A percentile compares a stretch with the other conserved stretches of the same genome.
phyloP scores from a whole-genome alignment of 1,140 invertebrate species.

The Triops cancriformis region DNA sequence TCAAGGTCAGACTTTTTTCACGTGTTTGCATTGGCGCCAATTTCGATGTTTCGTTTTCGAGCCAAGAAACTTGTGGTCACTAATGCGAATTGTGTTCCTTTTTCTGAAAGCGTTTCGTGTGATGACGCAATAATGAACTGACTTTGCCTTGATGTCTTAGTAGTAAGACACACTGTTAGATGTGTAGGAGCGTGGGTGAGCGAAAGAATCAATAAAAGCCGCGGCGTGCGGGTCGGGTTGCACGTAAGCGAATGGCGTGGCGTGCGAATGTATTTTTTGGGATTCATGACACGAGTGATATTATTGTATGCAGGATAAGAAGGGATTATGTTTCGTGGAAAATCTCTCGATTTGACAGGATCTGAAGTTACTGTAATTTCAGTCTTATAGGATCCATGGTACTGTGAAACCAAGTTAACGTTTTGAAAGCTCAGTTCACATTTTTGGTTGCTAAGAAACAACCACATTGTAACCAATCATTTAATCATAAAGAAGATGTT shows the following conservation, averaged over 20 bases:
- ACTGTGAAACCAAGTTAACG: background rate
- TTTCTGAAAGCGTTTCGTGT: background rate
- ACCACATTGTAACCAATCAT: background rate
- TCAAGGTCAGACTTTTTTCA: background rate
- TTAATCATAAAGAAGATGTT: background rate
- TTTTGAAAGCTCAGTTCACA: background rate
- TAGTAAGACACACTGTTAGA: background rate
- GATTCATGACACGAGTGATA: background rate
- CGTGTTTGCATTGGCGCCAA: background rate
- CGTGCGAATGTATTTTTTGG: background rate
- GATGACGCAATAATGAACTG: background rate
- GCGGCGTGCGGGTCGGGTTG: background rate
- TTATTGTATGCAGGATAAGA: background rate
- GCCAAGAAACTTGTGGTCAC: background rate
- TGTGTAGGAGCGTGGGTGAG: background rate
- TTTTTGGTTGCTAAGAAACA: background rate
- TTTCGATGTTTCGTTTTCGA: background rate
- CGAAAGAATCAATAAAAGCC: conserved; percentile 9
- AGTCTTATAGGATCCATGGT: too few species aligned
- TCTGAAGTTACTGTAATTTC: too few species aligned
- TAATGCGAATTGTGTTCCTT: background rate
- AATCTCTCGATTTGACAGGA: too few species aligned
- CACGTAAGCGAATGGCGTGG: background rate
- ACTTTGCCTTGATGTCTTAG: background rate
- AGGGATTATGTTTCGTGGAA: background rate